phyloP scores from a whole-genome alignment of 2,888 invertebrate genomes.

The Drosophila mayaguana region DNA sequence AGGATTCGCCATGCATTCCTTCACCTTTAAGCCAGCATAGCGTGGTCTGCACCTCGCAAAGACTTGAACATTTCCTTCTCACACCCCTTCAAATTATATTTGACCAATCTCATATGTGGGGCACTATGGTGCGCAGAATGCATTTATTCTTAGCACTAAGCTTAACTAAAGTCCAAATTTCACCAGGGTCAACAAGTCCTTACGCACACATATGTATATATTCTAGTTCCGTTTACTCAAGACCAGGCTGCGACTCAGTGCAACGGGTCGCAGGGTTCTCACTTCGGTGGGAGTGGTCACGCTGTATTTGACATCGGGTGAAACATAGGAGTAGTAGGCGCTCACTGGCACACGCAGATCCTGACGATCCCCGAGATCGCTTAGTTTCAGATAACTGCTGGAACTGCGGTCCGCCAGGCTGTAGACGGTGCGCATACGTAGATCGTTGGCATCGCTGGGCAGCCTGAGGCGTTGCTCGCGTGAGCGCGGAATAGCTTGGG shows the following conservation, averaged over 20 bases:
- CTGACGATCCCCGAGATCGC: conserved; percentile 53
- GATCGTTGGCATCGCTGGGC: conserved; percentile 28
- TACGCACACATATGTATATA: not conserved
- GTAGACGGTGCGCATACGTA: conserved; percentile 66
- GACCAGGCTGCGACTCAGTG: conserved; percentile 76
- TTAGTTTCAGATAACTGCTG: conserved; percentile 67
- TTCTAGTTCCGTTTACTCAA: conserved; percentile 64
- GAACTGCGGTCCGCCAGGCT: conserved; percentile 63
- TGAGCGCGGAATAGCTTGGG: conserved; percentile 17
- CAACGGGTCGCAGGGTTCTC: conserved; percentile 72
- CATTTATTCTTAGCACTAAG: conserved; percentile 69
- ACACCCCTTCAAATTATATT: too few relatives aligned
- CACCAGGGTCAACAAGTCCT: conserved; percentile 22
- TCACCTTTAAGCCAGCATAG: not conserved
- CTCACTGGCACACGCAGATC: conserved; percentile 76
- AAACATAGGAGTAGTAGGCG: conserved; percentile 79
- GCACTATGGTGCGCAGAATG: conserved; percentile 71
- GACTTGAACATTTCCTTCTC: not conserved
- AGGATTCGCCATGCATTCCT: too few relatives aligned
- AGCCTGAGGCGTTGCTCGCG: conserved; percentile 23
- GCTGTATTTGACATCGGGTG: conserved; percentile 80
- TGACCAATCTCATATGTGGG: conserved; percentile 25
- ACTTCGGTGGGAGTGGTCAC: conserved; percentile 81
- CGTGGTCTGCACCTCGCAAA: not conserved
- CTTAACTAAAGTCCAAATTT: conserved; percentile 12